Evolutionary conservation across 2,113 vertebrate genomes (phyloP).

Genomic region (Macaca mulatta): DNA sequence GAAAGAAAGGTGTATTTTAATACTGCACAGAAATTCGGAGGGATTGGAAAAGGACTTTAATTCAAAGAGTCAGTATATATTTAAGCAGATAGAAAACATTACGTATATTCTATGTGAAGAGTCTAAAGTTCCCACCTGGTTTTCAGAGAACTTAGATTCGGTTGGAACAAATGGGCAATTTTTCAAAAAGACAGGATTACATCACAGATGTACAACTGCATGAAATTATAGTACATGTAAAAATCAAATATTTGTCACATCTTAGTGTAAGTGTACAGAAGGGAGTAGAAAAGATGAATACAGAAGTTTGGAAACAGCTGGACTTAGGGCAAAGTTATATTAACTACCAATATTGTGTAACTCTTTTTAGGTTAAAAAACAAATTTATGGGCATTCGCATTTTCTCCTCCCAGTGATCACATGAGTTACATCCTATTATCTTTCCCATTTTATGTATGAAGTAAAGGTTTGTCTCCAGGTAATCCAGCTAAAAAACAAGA

Average conservation of each 20-base stretch:
- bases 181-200: conserved; percentile 3
- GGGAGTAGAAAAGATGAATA: background rate
- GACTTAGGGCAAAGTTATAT: background rate
- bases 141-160: background rate
- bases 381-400: background rate
- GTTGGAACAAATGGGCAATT: background rate
- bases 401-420: background rate
- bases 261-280: background rate
- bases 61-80: conserved; percentile 51
- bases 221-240: conserved; percentile 4
- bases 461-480: background rate
- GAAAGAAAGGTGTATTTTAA: conserved; percentile 40
- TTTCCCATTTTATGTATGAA: background rate
- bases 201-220: background rate
- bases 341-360: background rate
- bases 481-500: background rate
- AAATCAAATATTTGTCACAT: conserved; percentile 8
- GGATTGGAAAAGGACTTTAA: background rate
- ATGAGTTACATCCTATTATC: background rate
- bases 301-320: background rate
- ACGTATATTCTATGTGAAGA: background rate
- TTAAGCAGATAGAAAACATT: conserved; percentile 36
- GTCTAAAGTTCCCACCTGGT: background rate
- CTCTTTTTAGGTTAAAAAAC: background rate
- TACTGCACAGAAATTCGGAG: conserved; percentile 30